Conservation (phyloP, 2,113 vertebrate species). For the Oxyura jamaicensis region DNA sequence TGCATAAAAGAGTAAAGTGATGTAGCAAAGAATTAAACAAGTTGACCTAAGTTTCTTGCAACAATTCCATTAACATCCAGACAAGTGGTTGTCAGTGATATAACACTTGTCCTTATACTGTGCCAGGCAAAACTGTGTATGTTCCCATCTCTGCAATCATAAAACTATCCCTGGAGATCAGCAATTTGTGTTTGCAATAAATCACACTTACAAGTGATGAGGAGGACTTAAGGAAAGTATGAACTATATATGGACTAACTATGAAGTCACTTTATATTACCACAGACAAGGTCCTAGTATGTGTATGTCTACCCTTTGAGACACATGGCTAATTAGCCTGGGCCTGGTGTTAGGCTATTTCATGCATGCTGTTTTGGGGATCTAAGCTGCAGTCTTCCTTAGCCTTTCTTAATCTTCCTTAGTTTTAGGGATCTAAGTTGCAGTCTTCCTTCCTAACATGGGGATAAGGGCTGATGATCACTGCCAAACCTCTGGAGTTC, state of each 20-base stretch:
- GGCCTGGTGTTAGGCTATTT: background rate
- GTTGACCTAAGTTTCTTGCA: background rate
- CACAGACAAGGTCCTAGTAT: background rate
- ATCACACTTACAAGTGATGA: background rate
- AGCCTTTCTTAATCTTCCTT: too few species aligned
- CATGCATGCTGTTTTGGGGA: background rate
- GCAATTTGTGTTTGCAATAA: background rate
- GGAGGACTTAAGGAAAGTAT: background rate
- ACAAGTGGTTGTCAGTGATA: background rate
- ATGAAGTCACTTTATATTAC: background rate
- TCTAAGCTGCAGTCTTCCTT: background rate
- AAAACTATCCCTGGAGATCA: background rate
- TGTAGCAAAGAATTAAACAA: background rate
- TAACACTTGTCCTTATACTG: background rate
- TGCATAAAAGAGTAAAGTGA: background rate
- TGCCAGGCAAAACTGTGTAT: background rate
- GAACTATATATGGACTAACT: background rate
- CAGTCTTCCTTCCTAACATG: background rate
- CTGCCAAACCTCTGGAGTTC: background rate
- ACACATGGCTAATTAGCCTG: background rate
- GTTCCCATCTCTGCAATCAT: background rate
- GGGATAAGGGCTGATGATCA: background rate
- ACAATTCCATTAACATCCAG: background rate
- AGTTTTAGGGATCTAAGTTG: background rate
- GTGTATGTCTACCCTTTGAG: background rate